These are phyloP conservation scores for Cyaniris semiargus DNA, from an alignment of 2,888 invertebrate genomes.

Conservation along the genomic window DNA sequence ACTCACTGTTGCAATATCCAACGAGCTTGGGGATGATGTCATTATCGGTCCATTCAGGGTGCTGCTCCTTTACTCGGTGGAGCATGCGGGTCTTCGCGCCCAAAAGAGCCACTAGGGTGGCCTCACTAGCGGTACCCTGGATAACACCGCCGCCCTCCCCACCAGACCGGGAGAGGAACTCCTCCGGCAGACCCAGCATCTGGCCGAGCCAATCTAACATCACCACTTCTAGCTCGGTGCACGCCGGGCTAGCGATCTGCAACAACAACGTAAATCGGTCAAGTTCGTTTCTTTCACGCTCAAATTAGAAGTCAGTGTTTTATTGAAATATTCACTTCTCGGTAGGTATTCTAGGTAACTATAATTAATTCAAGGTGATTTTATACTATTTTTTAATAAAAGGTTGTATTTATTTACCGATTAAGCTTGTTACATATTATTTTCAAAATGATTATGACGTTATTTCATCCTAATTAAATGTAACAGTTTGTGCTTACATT, in stretches of 20 bases:
- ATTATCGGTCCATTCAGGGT: conserved; percentile 87
- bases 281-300: conserved; percentile 24
- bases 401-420: not conserved
- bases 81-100: conserved; percentile 91
- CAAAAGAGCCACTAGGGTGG: conserved; percentile 94
- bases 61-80: conserved; percentile 83
- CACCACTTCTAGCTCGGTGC: conserved; percentile 96
- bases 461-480: not conserved
- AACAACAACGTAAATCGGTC: conserved; percentile 38
- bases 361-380: conserved; percentile 14
- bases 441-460: not conserved
- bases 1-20: conserved; percentile 91
- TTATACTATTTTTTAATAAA: not conserved
- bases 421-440: not conserved
- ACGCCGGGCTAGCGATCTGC: conserved; percentile 95
- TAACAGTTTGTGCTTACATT: not conserved
- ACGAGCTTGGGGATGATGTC: conserved; percentile 89
- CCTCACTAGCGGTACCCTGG: conserved; percentile 96
- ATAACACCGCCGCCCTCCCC: conserved; percentile 95
- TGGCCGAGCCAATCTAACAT: conserved; percentile 98
- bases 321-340: conserved; percentile 19
- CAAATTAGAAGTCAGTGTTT: conserved; percentile 16
- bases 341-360: conserved; percentile 3
- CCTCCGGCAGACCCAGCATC: conserved; percentile 91
- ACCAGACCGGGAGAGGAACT: conserved; percentile 90